Evolutionary conservation across 2,113 vertebrate species (phyloP), one percentile per base, ranked within the genome.

Genomic region (Acanthisitta chloris): DNA sequence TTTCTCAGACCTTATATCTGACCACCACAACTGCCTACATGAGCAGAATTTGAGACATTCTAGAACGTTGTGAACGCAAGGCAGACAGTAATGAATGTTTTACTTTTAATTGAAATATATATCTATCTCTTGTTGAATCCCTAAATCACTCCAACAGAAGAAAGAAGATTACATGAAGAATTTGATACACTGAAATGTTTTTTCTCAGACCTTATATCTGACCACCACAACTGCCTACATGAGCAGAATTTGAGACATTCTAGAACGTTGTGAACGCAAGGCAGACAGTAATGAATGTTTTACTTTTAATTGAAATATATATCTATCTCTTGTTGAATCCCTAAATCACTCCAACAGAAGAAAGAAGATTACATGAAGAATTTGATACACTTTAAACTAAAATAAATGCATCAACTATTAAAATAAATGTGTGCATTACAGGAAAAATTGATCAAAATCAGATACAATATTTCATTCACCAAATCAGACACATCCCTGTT

Each of bases 371-470:
- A 73, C 73, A 49, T 79, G 81, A 97, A 92, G 83, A 95, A 96
- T 95, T 94, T 98, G 87, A 97, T 97, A 96, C 26, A 97, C 69
- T 96, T 97, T 97, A 88, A 40, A 80, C 92, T 96, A 96, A 98
- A 97, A 97, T 96, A 97, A 98, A 98, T 92, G 94, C 33, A 98
- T 97, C 88, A 95, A 80, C 96, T 97, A 96, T 98, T 97, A 98
- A 98, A 98, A 97, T 97, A 97, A 98, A 98, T 97, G 86, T 97
- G 93, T 92, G 69, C 86, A 92, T 97, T 96, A 96, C 89, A 93
- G 74, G 88, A 94, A 97, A 98, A 97, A 98, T 97, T 96, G 96
- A 98, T 98, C 94, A 98, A 97, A 97, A 97, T 98, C 97, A 97
- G 94, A 96, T 96, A 86, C 91, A 96, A 96, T 97, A 96, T 97